phyloP scores from a whole-genome alignment of 2,888 invertebrate species.

The Euplagia quadripunctaria region DNA sequence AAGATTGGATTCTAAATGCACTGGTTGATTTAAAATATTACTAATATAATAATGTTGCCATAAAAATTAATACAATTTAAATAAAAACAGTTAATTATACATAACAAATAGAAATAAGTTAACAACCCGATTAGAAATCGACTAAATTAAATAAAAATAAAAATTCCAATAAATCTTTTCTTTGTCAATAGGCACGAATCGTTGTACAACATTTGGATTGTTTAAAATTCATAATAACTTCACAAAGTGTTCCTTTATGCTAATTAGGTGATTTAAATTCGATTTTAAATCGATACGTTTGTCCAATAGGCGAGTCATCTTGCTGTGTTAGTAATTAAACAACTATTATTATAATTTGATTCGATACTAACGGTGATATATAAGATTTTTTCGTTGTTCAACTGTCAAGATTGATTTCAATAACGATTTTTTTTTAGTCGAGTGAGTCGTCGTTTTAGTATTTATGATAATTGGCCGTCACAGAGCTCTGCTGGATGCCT shows the following conservation, averaged over 20 bases:
- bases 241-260: conserved; percentile 51
- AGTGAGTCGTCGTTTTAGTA: conserved; percentile 46
- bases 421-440: conserved; percentile 49
- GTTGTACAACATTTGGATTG: conserved; percentile 45
- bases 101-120: conserved; percentile 42
- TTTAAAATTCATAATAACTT: conserved; percentile 54
- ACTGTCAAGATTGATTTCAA: conserved; percentile 55
- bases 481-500: conserved; percentile 17
- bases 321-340: conserved; percentile 55
- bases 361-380: conserved; percentile 48
- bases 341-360: conserved; percentile 57
- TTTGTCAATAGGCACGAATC: conserved; percentile 45
- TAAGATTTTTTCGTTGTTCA: conserved; percentile 51
- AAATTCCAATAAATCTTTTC: conserved; percentile 48
- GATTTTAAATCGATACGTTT: conserved; percentile 54
- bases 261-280: conserved; percentile 62
- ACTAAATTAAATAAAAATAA: conserved; percentile 44
- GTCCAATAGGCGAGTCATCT: conserved; percentile 51
- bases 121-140: conserved; percentile 42
- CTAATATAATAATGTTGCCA: background rate
- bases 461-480: conserved; percentile 28
- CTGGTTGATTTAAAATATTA: background rate
- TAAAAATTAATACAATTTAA: conserved; percentile 13
- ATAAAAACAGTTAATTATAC: conserved; percentile 35
- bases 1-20: no score